Evolutionary conservation across 2,888 invertebrate genomes (phyloP).

Genomic region (Orthonychiurus folsomi): DNA sequence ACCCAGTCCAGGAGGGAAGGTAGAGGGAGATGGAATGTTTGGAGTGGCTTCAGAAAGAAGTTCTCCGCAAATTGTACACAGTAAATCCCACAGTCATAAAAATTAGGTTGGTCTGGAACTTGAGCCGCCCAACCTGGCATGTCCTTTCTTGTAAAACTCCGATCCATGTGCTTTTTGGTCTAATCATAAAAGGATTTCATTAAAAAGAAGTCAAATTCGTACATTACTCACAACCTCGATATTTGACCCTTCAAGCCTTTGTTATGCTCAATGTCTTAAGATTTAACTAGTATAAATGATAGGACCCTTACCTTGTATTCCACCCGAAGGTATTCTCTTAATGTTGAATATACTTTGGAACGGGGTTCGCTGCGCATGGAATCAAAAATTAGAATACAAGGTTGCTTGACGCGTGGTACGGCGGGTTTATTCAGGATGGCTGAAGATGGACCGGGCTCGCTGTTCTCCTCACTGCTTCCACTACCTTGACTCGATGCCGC

Average conservation of each 20-base stretch:
- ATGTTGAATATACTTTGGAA: slow-evolving; percentile 73
- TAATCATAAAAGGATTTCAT: too few relatives aligned
- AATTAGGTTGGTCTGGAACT: slow-evolving; percentile 96
- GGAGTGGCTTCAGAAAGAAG: slow-evolving; percentile 60
- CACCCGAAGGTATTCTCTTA: slow-evolving; percentile 82
- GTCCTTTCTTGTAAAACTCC: slow-evolving; percentile 67
- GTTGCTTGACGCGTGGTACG: slow-evolving; percentile 44
- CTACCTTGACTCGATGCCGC: too few relatives aligned
- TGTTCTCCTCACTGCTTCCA: too few relatives aligned
- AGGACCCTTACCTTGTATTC: slow-evolving; percentile 60
- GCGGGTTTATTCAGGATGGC: background rate
- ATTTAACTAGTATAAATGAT: background rate
- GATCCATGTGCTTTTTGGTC: slow-evolving; percentile 55
- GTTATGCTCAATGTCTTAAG: background rate
- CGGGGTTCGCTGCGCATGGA: slow-evolving; percentile 73
- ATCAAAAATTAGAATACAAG: slow-evolving; percentile 91
- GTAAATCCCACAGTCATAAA: slow-evolving; percentile 92
- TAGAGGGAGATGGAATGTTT: background rate
- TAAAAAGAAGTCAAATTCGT: background rate
- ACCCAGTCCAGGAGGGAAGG: slow-evolving; percentile 78
- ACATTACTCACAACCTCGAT: background rate
- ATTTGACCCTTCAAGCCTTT: too few relatives aligned
- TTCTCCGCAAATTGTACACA: slow-evolving; percentile 92
- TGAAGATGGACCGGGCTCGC: too few relatives aligned
- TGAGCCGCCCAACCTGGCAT: slow-evolving; percentile 80